These are phyloP conservation scores for Uropsilus gracilis DNA, from an alignment of 2,113 vertebrate species.

Conservation along the genomic window DNA sequence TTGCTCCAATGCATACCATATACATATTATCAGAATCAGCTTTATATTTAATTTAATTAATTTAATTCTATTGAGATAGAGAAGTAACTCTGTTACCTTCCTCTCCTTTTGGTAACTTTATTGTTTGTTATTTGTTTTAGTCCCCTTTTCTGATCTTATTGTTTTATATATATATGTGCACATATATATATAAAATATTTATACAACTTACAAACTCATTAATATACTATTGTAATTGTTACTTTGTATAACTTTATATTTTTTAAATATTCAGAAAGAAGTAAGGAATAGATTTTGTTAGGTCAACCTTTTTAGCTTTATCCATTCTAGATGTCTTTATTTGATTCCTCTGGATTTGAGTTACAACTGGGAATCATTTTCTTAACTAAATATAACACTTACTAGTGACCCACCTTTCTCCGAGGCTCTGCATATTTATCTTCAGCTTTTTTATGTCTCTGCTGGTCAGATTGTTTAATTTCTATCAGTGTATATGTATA, in stretches of 20 bases:
- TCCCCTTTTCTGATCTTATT: background rate
- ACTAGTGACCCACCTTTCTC: background rate
- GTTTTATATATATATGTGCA: too few relatives aligned
- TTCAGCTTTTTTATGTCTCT: background rate
- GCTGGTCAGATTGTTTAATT: background rate
- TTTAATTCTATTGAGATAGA: background rate
- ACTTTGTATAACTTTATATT: background rate
- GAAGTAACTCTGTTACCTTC: background rate
- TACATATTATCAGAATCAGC: slow-evolving; percentile 13
- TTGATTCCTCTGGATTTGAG: background rate
- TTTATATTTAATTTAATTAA: background rate
- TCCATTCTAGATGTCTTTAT: background rate
- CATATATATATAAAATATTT: background rate
- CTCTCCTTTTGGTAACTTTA: background rate
- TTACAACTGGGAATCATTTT: background rate
- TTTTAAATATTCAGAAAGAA: background rate
- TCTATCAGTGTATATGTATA: background rate
- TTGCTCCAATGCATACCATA: background rate
- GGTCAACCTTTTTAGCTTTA: background rate
- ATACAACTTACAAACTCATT: background rate
- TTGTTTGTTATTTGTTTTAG: background rate
- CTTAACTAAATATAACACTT: background rate
- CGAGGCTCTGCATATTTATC: background rate
- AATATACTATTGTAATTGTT: background rate
- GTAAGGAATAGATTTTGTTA: background rate